phyloP scores from a whole-genome alignment of 2,113 vertebrate species.

The Egretta garzetta region DNA sequence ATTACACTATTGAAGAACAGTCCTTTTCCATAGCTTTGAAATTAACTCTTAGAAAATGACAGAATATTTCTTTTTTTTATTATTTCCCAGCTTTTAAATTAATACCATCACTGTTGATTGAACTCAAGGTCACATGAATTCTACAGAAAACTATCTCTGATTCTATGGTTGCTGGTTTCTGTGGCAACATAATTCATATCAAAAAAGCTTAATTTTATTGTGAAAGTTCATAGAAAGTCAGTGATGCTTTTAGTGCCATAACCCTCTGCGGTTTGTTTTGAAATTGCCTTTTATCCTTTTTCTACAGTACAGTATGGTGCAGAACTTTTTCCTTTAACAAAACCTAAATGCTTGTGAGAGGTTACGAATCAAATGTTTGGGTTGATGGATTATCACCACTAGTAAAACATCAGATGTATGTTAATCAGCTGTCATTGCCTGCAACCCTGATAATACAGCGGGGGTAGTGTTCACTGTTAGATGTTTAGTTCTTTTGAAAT shows the following conservation, averaged over 20 bases:
- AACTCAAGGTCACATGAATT: not conserved
- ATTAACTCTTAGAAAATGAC: not conserved
- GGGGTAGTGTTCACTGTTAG: not conserved
- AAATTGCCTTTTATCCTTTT: not conserved
- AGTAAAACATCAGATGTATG: not conserved
- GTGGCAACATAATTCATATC: slow-evolving; percentile 25
- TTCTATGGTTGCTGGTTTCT: not conserved
- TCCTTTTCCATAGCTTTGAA: not conserved
- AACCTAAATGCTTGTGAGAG: not conserved
- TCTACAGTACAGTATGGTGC: not conserved
- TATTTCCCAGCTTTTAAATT: not conserved
- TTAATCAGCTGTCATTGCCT: slow-evolving; percentile 3
- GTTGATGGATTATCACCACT: not conserved
- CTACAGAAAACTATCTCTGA: not conserved
- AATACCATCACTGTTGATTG: not conserved
- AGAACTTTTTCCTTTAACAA: not conserved
- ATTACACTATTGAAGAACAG: not conserved
- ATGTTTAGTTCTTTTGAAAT: not conserved
- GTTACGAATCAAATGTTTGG: not conserved
- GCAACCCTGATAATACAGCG: not conserved
- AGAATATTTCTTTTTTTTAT: not conserved
- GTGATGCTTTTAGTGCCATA: not conserved
- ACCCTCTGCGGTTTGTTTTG: slow-evolving; percentile 1
- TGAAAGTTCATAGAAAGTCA: not conserved
- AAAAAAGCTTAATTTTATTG: not conserved